Conservation (phyloP, 2,113 vertebrate genomes). For the Emberiza fucata region DNA sequence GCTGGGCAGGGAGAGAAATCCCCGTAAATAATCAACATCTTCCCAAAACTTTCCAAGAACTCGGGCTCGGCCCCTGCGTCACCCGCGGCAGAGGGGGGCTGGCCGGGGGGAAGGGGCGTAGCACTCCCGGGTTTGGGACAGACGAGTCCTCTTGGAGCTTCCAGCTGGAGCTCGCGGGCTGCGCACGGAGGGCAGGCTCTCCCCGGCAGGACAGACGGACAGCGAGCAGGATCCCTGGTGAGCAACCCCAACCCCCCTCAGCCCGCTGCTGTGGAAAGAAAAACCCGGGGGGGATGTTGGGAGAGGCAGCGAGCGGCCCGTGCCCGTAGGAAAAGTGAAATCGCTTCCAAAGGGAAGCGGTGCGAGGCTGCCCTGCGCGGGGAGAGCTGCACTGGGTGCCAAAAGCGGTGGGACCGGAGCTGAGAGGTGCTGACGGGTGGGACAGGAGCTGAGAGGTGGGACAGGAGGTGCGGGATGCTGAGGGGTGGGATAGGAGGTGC, state of each 20-base stretch:
- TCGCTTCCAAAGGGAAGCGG: background rate
- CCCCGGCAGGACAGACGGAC: background rate
- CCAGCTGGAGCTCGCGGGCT: background rate
- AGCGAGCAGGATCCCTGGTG: background rate
- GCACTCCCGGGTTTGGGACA: background rate
- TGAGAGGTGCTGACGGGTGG: background rate
- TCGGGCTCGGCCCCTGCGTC: background rate
- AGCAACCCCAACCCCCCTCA: background rate
- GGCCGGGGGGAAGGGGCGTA: constrained; percentile 27
- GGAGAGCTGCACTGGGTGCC: accelerated
- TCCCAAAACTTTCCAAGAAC: background rate
- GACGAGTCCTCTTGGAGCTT: background rate
- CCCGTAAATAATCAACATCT: background rate
- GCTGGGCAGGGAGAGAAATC: background rate
- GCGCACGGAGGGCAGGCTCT: background rate
- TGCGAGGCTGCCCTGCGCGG: accelerated
- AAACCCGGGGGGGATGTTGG: accelerated
- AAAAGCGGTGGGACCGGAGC: too few species aligned
- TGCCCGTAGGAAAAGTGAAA: accelerated
- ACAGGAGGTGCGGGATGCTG: background rate
- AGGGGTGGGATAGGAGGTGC: background rate
- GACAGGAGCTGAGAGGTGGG: background rate
- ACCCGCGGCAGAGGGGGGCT: background rate
- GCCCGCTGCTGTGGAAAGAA: background rate
- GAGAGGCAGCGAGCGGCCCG: background rate